Conservation (phyloP, 2,797 vertebrate species). For the Nasua narica region DNA sequence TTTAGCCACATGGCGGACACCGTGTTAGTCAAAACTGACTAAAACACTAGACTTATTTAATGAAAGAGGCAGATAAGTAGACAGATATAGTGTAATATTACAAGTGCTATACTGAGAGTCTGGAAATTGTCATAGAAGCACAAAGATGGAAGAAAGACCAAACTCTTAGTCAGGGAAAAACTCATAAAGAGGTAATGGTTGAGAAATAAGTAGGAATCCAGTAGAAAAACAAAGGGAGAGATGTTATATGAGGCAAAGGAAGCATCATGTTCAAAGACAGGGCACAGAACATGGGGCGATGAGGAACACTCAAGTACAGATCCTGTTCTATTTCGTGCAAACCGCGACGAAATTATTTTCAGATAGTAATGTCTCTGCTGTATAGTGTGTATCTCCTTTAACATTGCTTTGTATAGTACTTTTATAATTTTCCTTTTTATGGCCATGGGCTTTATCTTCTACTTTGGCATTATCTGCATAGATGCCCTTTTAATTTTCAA, state of each 20-base stretch:
- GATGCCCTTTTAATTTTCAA: background rate
- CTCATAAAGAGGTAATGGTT: background rate
- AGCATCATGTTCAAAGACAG: background rate
- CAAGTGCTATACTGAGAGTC: background rate
- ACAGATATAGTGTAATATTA: background rate
- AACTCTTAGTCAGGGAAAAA: background rate
- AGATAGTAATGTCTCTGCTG: background rate
- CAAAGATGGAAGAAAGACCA: background rate
- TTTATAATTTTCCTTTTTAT: background rate
- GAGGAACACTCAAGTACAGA: background rate
- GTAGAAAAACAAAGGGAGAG: background rate
- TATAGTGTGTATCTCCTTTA: background rate
- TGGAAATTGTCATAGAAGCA: background rate
- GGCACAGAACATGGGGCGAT: background rate
- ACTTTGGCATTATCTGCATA: background rate
- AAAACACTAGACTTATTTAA: background rate
- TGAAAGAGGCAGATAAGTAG: background rate
- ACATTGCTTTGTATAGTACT: background rate
- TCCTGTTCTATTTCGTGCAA: background rate
- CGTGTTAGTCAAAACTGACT: background rate
- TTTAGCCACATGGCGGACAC: background rate
- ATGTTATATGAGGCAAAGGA: background rate
- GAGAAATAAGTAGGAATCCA: background rate
- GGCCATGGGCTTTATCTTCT: background rate
- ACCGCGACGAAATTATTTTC: background rate